Percentiles rank a stretch among this genome's conserved stretches.
These are phyloP conservation scores for Trissonchulus latispiculum DNA, from an alignment of 2,888 invertebrate species.

Conservation along the genomic window DNA sequence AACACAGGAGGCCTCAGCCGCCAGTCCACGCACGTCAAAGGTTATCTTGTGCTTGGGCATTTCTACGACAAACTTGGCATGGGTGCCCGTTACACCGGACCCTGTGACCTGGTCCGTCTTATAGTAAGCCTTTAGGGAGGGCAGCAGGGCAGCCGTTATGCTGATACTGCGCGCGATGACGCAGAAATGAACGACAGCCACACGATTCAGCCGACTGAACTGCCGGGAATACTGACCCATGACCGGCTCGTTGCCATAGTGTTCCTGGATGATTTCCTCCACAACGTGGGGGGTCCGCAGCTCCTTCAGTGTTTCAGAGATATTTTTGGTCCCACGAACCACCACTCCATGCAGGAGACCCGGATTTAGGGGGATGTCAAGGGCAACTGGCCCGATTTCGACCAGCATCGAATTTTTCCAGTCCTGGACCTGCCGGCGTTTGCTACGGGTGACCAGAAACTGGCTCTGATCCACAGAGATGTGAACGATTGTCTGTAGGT, in stretches of 20 bases:
- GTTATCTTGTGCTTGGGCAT: conserved; percentile 81
- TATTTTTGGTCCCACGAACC: conserved; percentile 36
- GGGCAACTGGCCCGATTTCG: conserved; percentile 75
- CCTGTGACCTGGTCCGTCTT: conserved; percentile 86
- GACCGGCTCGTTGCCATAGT: not conserved
- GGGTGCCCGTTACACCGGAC: conserved; percentile 75
- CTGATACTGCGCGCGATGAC: conserved; percentile 58
- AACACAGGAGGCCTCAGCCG: conserved; percentile 26
- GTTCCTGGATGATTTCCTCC: conserved; percentile 17
- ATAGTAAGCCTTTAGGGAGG: conserved; percentile 93
- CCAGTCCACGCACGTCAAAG: conserved; percentile 56
- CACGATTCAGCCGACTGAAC: conserved; percentile 3
- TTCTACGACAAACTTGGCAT: conserved; percentile 49
- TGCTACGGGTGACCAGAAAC: conserved; percentile 3
- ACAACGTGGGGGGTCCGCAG: conserved; percentile 17
- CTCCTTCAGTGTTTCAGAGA: conserved; percentile 11
- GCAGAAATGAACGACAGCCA: conserved; percentile 28
- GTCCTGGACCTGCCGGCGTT: not conserved
- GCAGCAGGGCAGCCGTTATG: conserved; percentile 82
- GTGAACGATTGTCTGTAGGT: conserved; percentile 10
- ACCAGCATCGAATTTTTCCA: conserved; percentile 65
- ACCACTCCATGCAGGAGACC: conserved; percentile 96
- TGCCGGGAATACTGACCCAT: conserved; percentile 15
- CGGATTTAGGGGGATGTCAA: conserved; percentile 96
- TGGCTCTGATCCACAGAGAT: conserved; percentile 15